These are phyloP conservation scores for Pseudorectes ferrugineus DNA, from an alignment of 2,113 vertebrate genomes.

Conservation along the genomic window DNA sequence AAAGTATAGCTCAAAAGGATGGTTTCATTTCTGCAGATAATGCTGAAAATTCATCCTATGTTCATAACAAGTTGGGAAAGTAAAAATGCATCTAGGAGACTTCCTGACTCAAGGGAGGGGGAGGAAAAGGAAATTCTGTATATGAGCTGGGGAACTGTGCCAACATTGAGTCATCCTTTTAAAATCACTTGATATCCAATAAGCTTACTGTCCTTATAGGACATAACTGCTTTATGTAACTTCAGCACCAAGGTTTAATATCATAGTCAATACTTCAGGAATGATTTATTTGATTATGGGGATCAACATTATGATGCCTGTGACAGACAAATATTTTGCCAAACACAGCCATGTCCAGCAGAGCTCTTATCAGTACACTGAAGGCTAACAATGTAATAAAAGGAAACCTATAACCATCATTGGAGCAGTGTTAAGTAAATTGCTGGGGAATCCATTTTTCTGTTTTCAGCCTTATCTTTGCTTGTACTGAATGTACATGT, in stretches of 20 bases:
- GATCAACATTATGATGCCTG: background rate
- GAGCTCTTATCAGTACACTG: background rate
- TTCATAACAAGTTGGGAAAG: conserved; percentile 59
- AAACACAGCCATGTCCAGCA: background rate
- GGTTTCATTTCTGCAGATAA: background rate
- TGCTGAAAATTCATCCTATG: conserved; percentile 10
- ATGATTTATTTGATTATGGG: background rate
- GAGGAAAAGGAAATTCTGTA: conserved; percentile 77
- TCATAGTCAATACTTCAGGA: background rate
- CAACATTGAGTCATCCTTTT: conserved; percentile 74
- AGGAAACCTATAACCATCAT: background rate
- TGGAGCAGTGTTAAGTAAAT: background rate
- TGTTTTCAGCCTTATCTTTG: background rate
- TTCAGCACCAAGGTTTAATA: conserved; percentile 6
- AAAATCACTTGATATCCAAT: conserved; percentile 64
- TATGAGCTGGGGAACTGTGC: conserved; percentile 61
- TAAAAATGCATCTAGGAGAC: conserved; percentile 66
- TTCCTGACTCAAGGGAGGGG: conserved; percentile 72
- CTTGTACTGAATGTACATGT: background rate
- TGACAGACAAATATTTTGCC: background rate
- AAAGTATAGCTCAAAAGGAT: background rate
- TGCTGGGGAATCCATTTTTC: background rate
- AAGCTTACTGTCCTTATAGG: conserved; percentile 33
- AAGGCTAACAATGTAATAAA: background rate
- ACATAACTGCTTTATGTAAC: conserved; percentile 25